phyloP scores from a whole-genome alignment of 2,113 vertebrate species.

The Hippocampus comes region DNA sequence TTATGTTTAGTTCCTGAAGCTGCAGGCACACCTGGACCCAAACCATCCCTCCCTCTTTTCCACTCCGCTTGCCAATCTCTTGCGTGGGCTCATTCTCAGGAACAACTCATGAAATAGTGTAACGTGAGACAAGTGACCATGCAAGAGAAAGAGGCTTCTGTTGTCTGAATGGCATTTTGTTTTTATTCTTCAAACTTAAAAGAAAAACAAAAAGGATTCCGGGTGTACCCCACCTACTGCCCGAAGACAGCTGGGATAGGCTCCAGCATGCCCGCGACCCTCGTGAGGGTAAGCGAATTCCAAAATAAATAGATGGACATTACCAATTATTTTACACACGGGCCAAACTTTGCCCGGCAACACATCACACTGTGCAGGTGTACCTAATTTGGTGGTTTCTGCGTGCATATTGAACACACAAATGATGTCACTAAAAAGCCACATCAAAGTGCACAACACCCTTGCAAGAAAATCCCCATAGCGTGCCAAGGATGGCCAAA shows the following conservation, averaged over 20 bases:
- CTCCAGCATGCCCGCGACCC: too few relatives aligned
- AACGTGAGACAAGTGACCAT: slow-evolving; percentile 24
- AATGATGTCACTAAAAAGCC: not conserved
- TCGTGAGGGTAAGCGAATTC: too few relatives aligned
- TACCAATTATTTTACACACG: too few relatives aligned
- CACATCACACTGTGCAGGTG: not conserved
- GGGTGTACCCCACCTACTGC: too few relatives aligned
- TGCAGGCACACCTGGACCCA: slow-evolving; percentile 64
- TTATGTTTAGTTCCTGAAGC: slow-evolving; percentile 62
- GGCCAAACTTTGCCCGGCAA: too few relatives aligned
- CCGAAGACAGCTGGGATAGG: too few relatives aligned
- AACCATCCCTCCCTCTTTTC: slow-evolving; percentile 41
- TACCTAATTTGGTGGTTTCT: not conserved
- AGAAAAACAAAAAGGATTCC: too few relatives aligned
- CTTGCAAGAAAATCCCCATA: not conserved
- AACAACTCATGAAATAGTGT: slow-evolving; percentile 45
- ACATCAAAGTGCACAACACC: not conserved
- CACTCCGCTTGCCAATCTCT: slow-evolving; percentile 34
- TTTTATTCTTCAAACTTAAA: not conserved
- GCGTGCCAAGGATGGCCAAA: slow-evolving; percentile 13
- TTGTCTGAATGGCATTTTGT: not conserved
- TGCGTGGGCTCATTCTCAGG: slow-evolving; percentile 34
- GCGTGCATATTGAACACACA: not conserved
- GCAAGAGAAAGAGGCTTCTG: slow-evolving; percentile 15
- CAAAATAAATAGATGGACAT: too few relatives aligned